Evolutionary conservation across 35 echinoderm and acorn worm genomes (phyloP), one percentile per base, ranked within the genome.

Genomic region (Holothuria glaberrima): DNA sequence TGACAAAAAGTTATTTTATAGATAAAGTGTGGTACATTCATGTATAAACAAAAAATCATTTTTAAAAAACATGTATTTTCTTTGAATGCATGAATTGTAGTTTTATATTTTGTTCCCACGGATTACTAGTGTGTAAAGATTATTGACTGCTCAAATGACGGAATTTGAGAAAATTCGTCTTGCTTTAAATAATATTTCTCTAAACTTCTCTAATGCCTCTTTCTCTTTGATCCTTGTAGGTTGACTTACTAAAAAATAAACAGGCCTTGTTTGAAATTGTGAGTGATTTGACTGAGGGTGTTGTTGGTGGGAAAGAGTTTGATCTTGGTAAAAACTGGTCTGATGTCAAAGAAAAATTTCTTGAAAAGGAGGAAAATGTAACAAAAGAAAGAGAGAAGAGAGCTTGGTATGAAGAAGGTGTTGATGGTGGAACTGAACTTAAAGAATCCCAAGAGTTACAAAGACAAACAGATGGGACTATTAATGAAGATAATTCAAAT

Each of bases 201-300:
- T n/a, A 41, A 41, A 4, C 7, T 17, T 5, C 12, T 54, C 12
- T 54, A 54, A 14, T 14, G 13, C 13, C 13, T 54, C 12, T 54
- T 54, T 54, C 16, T 54, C 50, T 68, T 45, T 48, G 44, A 20
- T 21, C 38, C 60, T 88, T 84, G 0, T 58, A 97, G 95, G 82
- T 92, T 63, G 97, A 99, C 80, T 75, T 92, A 14, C 16, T 99
- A 73, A 91, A 83, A 60, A 58, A 69, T 75, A 93, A 93, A 64
- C 91, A 95, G 38, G 60, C 32, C 31, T 25, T 98, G 28, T 76
- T 94, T 74, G 91, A 80, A 48, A 82, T 94, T 71, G 94, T 93
- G 0, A 91, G 91, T 9, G 26, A 80, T 48, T 61, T 99, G 21
- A 99, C 97, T 22, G 88, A 93, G 46, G 93, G 97, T 26, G 44